Percentiles rank a stretch among this genome's conserved stretches.
Conservation (phyloP, 37 sponge, comb jelly and placozoan genomes). For the Eunapius fragilis region DNA sequence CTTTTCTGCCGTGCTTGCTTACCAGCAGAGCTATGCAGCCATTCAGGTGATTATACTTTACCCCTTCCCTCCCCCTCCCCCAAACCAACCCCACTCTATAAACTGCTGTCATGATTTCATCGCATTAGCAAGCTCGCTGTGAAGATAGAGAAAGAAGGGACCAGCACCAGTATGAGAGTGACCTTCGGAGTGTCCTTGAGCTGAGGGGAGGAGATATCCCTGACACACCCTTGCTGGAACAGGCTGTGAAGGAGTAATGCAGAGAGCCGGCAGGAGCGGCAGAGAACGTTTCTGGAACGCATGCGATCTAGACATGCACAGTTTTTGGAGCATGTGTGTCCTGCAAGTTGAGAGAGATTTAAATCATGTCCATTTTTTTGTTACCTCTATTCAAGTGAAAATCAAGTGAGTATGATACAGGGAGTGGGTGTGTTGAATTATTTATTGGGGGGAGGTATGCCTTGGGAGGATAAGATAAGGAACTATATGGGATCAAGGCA, state of each 20-base stretch:
- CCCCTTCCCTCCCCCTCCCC: too few relatives aligned
- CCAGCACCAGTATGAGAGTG: constrained; percentile 20
- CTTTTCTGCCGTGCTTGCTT: constrained; percentile 67
- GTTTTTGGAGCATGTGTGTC: constrained; percentile 50
- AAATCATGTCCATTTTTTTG: background rate
- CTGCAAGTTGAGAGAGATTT: background rate
- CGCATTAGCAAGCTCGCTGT: constrained; percentile 37
- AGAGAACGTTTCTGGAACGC: constrained; percentile 33
- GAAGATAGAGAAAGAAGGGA: constrained; percentile 7
- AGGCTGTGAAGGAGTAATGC: constrained; percentile 32
- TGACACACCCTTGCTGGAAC: constrained; percentile 10
- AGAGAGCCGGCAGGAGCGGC: constrained; percentile 36
- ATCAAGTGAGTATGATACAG: too few relatives aligned
- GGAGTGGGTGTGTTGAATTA: too few relatives aligned
- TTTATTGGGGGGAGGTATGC: too few relatives aligned
- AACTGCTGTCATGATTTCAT: background rate
- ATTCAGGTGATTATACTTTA: constrained; percentile 38
- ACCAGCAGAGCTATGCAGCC: constrained; percentile 54
- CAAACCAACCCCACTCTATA: too few relatives aligned
- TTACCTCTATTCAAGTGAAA: too few relatives aligned
- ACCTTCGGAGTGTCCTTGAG: constrained; percentile 37
- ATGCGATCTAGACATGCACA: constrained; percentile 27
- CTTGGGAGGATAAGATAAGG: too few relatives aligned
- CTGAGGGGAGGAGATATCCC: background rate
- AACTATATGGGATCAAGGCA: too few relatives aligned